phyloP scores from a whole-genome alignment of 2,113 vertebrate genomes.

The Neolamprologus toae region DNA sequence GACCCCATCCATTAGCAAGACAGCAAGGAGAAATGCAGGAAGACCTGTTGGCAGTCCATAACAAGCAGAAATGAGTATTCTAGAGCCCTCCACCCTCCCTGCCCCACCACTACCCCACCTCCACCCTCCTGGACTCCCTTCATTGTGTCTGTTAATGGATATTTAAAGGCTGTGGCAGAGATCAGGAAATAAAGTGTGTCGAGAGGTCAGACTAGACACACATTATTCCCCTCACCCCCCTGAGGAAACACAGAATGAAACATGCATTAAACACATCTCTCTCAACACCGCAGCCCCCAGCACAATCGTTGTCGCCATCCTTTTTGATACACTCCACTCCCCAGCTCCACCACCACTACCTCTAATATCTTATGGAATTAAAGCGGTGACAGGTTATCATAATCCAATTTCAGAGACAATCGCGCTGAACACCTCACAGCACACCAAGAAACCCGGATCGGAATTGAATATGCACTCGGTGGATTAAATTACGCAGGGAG shows the following conservation, averaged over 20 bases:
- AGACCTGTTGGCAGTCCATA: neutral
- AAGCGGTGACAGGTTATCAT: constrained; percentile 77
- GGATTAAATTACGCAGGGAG: constrained; percentile 69
- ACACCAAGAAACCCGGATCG: constrained; percentile 50
- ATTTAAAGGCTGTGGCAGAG: constrained; percentile 63
- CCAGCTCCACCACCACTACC: constrained; percentile 18
- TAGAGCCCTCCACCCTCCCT: neutral
- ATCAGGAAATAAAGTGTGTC: constrained; percentile 45
- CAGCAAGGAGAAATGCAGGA: neutral
- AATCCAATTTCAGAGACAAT: constrained; percentile 80
- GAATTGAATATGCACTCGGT: constrained; percentile 68
- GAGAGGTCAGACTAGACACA: constrained; percentile 31
- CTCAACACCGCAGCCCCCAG: neutral
- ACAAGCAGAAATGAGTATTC: constrained; percentile 13
- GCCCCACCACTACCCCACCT: neutral
- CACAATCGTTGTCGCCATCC: neutral
- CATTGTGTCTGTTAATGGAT: constrained; percentile 54
- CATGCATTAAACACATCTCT: constrained; percentile 50
- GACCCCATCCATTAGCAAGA: constrained; percentile 19
- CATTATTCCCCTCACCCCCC: constrained; percentile 13
- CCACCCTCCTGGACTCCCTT: neutral
- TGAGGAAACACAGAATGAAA: constrained; percentile 38
- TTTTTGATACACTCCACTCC: constrained; percentile 29
- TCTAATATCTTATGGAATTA: constrained; percentile 75
- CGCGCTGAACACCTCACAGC: constrained; percentile 55